These are phyloP conservation scores for Drosophila burlai DNA, from an alignment of 1,140 invertebrate species.

Conservation along the genomic window DNA sequence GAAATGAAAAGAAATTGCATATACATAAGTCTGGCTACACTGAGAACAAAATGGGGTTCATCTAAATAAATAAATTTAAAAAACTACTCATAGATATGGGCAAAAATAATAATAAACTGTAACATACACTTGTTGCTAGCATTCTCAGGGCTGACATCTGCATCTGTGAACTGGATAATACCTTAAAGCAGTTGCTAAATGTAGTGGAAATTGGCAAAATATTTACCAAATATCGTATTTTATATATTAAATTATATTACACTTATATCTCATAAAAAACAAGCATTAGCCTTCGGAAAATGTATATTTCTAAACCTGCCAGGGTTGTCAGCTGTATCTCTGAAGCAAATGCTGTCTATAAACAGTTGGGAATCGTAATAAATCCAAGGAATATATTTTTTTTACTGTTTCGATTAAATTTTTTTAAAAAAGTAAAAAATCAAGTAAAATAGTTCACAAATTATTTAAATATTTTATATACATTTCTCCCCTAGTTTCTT, in stretches of 20 bases:
- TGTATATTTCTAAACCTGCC: background rate
- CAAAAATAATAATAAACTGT: background rate
- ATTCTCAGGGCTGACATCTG: background rate
- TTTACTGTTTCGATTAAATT: background rate
- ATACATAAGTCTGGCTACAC: slow-evolving; percentile 37
- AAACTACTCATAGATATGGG: background rate
- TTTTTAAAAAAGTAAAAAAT: too few species aligned
- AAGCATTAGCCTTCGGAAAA: background rate
- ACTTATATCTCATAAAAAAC: background rate
- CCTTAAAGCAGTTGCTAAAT: background rate
- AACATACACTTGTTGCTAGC: background rate
- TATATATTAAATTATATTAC: background rate
- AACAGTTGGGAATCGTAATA: background rate
- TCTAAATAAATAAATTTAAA: background rate
- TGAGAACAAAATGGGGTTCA: background rate
- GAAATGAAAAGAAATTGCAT: slow-evolving; percentile 81
- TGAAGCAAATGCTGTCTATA: background rate
- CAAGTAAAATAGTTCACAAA: background rate
- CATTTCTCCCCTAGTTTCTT: background rate
- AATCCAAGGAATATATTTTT: background rate
- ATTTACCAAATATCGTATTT: background rate
- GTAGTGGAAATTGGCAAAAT: background rate
- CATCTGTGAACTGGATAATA: background rate
- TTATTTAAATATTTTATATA: background rate
- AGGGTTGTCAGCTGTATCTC: background rate